Conservation (phyloP, 1,140 invertebrate species). For the Temnothorax nylanderi region DNA sequence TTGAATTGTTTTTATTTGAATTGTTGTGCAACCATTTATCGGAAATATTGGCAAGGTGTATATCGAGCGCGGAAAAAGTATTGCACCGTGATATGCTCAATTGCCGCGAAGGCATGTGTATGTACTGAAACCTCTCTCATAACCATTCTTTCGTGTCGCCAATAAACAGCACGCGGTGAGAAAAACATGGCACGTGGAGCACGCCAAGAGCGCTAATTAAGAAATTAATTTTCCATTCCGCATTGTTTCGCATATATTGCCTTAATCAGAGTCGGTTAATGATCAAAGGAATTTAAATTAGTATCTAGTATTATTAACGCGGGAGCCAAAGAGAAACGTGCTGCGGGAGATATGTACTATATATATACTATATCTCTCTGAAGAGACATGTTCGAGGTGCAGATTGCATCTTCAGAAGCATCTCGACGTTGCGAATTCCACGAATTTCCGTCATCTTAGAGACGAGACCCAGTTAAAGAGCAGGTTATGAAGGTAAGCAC, state of each 20-base stretch:
- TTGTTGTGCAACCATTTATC: constrained; percentile 28
- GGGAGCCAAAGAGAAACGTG: not conserved
- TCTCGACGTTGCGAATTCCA: constrained; percentile 58
- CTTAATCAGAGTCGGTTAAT: constrained; percentile 66
- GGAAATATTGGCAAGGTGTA: not conserved
- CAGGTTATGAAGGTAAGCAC: constrained; percentile 47
- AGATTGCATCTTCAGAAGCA: constrained; percentile 69
- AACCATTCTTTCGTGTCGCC: not conserved
- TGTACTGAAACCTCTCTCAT: not conserved
- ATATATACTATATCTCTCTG: not conserved
- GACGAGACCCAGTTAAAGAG: constrained; percentile 52
- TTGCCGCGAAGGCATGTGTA: not conserved
- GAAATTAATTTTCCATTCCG: constrained; percentile 47
- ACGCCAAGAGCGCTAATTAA: constrained; percentile 24
- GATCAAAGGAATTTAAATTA: constrained; percentile 74
- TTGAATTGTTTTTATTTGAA: constrained; percentile 11
- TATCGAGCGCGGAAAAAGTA: not conserved
- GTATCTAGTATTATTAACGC: constrained; percentile 68
- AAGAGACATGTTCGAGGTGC: constrained; percentile 38
- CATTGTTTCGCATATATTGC: constrained; percentile 47
- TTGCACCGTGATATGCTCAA: not conserved
- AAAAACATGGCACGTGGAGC: not conserved
- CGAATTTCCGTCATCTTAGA: constrained; percentile 41
- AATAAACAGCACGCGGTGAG: not conserved
- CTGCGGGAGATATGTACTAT: constrained; percentile 1